Conservation (phyloP, 2,113 vertebrate species). For the Charadrius vociferus region DNA sequence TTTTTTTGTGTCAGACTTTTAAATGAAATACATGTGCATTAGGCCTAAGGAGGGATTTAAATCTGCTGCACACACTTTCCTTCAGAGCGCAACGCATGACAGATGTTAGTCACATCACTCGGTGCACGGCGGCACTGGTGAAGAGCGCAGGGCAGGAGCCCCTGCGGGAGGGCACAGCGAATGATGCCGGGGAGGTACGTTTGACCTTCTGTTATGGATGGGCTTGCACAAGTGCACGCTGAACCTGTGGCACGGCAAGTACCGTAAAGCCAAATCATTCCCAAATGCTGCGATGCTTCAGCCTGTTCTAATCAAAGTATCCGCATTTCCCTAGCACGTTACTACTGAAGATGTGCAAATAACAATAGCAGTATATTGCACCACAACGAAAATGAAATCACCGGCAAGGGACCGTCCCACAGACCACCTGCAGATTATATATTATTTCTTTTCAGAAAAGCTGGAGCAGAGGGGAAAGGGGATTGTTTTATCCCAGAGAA, state of each 20-base stretch:
- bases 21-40: conserved; percentile 61
- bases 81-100: background rate
- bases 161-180: background rate
- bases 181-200: accelerated
- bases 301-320: conserved; percentile 13
- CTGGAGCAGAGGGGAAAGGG: background rate
- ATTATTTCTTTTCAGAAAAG: conserved; percentile 28
- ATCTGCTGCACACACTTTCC: conserved; percentile 38
- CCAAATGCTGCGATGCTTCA: conserved; percentile 22
- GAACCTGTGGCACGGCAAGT: background rate
- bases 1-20: background rate
- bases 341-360: conserved; percentile 54
- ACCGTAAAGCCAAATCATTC: background rate
- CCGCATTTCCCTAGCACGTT: background rate
- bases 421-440: conserved; percentile 56
- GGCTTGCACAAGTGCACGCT: background rate
- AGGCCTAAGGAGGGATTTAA: conserved; percentile 1
- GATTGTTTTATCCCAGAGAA: conserved; percentile 32
- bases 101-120: conserved; percentile 35
- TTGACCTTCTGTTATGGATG: background rate
- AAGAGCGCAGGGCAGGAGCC: background rate
- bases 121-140: too few relatives aligned
- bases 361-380: background rate
- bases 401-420: background rate
- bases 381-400: background rate